Evolutionary conservation across 2,888 invertebrate genomes (phyloP).

Genomic region (Ophion slaviceki): DNA sequence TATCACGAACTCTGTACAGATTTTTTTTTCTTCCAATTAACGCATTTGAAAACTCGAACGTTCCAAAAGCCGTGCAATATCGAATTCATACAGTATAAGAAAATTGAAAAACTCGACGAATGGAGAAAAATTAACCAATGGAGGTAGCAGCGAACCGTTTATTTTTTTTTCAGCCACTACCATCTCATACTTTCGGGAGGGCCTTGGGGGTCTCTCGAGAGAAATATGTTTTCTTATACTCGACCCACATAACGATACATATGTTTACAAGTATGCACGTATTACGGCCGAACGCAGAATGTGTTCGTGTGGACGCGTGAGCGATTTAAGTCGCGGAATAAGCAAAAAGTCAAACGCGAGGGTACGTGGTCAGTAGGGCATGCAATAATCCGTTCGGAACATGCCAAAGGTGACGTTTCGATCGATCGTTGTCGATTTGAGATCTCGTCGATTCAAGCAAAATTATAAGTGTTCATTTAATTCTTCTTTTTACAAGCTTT

Average conservation of each 20-base stretch:
- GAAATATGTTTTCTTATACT: background rate
- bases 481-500: no score
- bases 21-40: no score
- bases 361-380: background rate
- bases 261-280: background rate
- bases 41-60: no score
- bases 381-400: background rate
- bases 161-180: background rate
- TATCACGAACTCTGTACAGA: no score
- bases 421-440: background rate
- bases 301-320: background rate
- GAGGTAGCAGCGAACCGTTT: background rate
- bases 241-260: constrained; percentile 13
- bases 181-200: background rate
- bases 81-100: background rate
- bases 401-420: background rate
- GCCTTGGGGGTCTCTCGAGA: background rate
- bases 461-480: background rate
- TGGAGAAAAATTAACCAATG: background rate
- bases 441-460: background rate
- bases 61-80: background rate
- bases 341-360: constrained; percentile 13
- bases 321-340: background rate
- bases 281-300: background rate
- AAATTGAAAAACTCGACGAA: background rate